Evolutionary conservation across 2,888 invertebrate genomes (phyloP).

Genomic region (Psococerastis gibbosa): DNA sequence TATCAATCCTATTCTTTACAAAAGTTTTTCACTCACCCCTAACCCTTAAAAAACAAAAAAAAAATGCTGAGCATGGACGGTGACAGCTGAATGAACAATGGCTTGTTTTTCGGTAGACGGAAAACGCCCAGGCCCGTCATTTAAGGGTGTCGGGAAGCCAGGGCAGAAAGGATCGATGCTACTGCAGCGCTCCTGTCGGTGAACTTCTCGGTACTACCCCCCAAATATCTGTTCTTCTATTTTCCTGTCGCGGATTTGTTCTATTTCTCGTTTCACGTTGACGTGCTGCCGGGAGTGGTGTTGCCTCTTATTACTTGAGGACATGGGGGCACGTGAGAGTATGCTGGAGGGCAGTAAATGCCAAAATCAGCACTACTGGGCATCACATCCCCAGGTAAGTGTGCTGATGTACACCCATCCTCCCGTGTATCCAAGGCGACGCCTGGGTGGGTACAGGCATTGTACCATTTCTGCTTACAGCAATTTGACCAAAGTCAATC

Average conservation of each 20-base stretch:
- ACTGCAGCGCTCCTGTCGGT: slow-evolving; percentile 3
- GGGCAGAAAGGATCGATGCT: slow-evolving; percentile 7
- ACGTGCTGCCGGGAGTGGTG: slow-evolving; percentile 8
- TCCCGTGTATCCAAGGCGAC: background rate
- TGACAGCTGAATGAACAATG: background rate
- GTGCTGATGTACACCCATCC: background rate
- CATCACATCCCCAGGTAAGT: slow-evolving; percentile 5
- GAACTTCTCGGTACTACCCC: slow-evolving; percentile 1
- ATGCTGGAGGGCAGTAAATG: slow-evolving; percentile 8
- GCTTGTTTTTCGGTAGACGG: background rate
- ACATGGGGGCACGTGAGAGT: slow-evolving; percentile 7
- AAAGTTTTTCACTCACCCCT: background rate
- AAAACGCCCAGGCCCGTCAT: background rate
- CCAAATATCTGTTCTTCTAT: background rate
- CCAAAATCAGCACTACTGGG: slow-evolving; percentile 5
- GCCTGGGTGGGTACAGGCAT: no score
- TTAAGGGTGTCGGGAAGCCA: background rate
- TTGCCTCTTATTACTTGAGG: slow-evolving; percentile 2
- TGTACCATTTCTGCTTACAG: no score
- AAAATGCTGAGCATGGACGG: background rate
- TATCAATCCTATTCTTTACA: background rate
- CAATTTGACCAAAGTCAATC: no score
- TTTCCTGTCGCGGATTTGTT: background rate
- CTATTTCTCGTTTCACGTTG: slow-evolving; percentile 4
- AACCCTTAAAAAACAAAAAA: no score